Evolutionary conservation across 2,888 invertebrate genomes (phyloP), one percentile per base, ranked within the genome.

Genomic region (Elegia similella): DNA sequence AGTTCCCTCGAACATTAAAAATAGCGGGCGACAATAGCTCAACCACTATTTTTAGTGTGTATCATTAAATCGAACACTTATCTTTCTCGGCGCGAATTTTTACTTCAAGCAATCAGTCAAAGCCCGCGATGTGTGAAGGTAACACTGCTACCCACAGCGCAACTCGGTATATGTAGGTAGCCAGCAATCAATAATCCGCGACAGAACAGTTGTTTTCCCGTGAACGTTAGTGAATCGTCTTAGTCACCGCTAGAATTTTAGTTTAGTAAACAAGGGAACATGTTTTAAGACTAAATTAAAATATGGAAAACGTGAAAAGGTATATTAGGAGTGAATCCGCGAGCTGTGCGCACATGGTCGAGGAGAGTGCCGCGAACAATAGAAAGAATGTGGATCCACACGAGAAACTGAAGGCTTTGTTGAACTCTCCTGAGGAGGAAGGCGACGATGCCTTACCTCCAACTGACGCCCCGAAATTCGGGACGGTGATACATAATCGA

Each of bases 401-500:
- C 63, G 90, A 90, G 67, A 89, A 90, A 69, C 60, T 90, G 73
- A 87, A 89, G 72, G 90, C 90, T 32, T 63, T 89, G 60, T 68
- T 89, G 62, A 92, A 91, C 58, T 86, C 88, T 0, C 88, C 88
- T 1, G 92, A 90, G 6, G 88, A 88, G 7, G 90, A 88, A 23
- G 84, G 84, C 0, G 91, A 92, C 54, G 92, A 92, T 57, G 79
- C 82, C 12, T 77, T 88, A 0, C 89, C 88, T 5, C 88, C 90
- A 0, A 82, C 88, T 1, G 89, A 86, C 75, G 93, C 85, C 65
- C 94, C 87, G 0, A 94, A 94, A 76, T 94, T 93, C 68, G 98
- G 95, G 65, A 98, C 98, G 34, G 93, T 98, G 62, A 97, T 98
- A 72, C 98, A 98, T 60, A 98, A 98, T 86, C 93, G 98, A 73